Base-by-base conservation (phyloP, 1,140 invertebrate species). In the Leptinotarsa texana region DNA sequence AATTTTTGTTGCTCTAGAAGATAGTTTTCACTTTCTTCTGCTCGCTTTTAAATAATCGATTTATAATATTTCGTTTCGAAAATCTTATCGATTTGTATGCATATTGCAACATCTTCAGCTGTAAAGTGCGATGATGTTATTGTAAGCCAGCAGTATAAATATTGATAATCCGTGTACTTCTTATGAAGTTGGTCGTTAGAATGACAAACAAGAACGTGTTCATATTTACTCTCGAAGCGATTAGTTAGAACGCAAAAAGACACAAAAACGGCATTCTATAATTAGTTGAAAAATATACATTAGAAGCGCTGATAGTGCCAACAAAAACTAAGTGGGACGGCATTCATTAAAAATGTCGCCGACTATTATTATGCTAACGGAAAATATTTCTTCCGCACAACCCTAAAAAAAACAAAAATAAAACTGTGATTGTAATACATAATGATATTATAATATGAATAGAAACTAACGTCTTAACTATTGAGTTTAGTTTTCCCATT, bases 141-240 rank as follows among this genome's bases (percentile, higher is more conserved):
- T 57, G n/a, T 57, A 57, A 57, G 51, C 51, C 51, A 57, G 33
- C 33, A 42, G n/a, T 57, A 57, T 57, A 57, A 57, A 57, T 57
- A 57, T 57, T 57, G 51, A 57, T 57, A 57, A 57, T 57, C 51
- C 51, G 51, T 57, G 51, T 57, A 18, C n/a, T 57, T 18, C 51
- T 57, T 57, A 57, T 57, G 51, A n/a, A 57, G 15, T 57, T 17
- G 15, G 51, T 57, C 51, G 51, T n/a, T 57, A 57, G 51, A 57
- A 57, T 57, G 51, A 57, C 17, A 57, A 57, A 57, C 51, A 57
- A 57, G 51, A 57, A 57, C 17, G 51, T 57, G 51, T 8, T 18
- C n/a, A 57, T 57, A 57, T 57, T 57, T 57, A 57, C n/a, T 57
- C n/a, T 57, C 51, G 17, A 57, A 57, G 17, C 51, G 17, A 17